phyloP scores from a whole-genome alignment of 1,140 invertebrate genomes.

The Drosophila subpulchrella region DNA sequence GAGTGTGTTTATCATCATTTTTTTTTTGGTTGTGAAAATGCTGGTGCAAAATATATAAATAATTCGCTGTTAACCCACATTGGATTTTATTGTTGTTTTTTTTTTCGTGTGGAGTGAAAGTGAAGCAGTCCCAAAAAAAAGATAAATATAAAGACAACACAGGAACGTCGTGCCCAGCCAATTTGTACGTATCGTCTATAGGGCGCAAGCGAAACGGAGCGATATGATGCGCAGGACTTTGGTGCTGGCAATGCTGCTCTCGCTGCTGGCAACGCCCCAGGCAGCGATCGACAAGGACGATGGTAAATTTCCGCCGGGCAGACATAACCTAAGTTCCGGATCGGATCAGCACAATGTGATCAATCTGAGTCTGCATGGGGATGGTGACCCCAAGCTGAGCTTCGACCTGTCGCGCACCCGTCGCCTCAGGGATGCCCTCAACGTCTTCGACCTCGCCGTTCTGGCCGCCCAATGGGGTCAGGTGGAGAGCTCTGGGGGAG shows the following conservation, averaged over 20 bases:
- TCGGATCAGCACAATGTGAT: conserved; percentile 67
- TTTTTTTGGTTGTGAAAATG: conserved; percentile 62
- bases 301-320: conserved; percentile 32
- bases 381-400: background rate
- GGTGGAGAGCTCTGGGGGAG: conserved; percentile 68
- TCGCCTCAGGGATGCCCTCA: conserved; percentile 86
- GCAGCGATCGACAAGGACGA: conserved; percentile 72
- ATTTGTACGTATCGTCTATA: conserved; percentile 50
- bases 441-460: conserved; percentile 85
- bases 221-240: conserved; percentile 29
- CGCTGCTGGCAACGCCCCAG: conserved; percentile 23
- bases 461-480: conserved; percentile 85
- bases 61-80: conserved; percentile 41
- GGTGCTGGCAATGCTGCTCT: conserved; percentile 33
- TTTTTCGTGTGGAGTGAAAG: conserved; percentile 71
- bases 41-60: conserved; percentile 33
- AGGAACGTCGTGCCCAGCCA: conserved; percentile 66
- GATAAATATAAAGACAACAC: conserved; percentile 13
- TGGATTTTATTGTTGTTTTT: conserved; percentile 37
- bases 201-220: background rate
- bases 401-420: conserved; percentile 62
- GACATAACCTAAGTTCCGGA: conserved; percentile 14
- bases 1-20: conserved; percentile 3
- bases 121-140: conserved; percentile 46
- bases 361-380: conserved; percentile 61